Evolutionary conservation across 2,888 invertebrate species (phyloP), one percentile per base, ranked within the genome.

Genomic region (Eristalis arbustorum): DNA sequence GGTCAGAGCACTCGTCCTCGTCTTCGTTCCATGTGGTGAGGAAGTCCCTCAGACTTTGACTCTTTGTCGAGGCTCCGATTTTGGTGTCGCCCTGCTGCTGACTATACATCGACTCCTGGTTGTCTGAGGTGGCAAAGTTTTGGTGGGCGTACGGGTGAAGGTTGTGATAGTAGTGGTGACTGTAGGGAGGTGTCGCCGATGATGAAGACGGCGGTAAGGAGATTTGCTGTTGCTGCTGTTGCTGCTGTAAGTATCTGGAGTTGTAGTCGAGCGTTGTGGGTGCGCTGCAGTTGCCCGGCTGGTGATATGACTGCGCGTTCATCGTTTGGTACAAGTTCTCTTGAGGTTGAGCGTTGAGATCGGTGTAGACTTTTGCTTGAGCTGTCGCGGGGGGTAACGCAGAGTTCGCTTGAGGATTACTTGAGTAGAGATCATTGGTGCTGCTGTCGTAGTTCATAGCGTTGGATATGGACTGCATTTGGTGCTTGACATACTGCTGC

Each of bases 11-110:
- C 57, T 91, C 93, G 40, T 93, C 93, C 42, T 93, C 93, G 76
- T 92, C 93, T 77, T 92, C 92, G 73, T 93, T 93, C 93, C 93
- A 93, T 22, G 92, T 91, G 22, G 92, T 89, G 1, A 93, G 89
- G 68, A 92, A 93, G 84, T 93, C 93, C 0, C 93, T 90, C 23
- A 93, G 89, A 69, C 91, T 93, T 37, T 92, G 90, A 68, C 90
- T 91, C 79, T 91, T 91, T 3, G 88, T 88, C 3, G 81, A 67
- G 18, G 76, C n/a, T 25, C 81, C 71, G 22, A 88, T 71, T 34
- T 84, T 76, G 3, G 84, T 69, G 31, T 79, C 84, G n/a, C 71
- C 84, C 63, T 84, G 88, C n/a, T 84, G 78, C 28, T 76, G 82
- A 10, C 42, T 18, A 28, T 83, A 80, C 18, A 75, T 25, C 3